phyloP scores from a whole-genome alignment of 2,888 invertebrate species.

The Callyntrura sp. region DNA sequence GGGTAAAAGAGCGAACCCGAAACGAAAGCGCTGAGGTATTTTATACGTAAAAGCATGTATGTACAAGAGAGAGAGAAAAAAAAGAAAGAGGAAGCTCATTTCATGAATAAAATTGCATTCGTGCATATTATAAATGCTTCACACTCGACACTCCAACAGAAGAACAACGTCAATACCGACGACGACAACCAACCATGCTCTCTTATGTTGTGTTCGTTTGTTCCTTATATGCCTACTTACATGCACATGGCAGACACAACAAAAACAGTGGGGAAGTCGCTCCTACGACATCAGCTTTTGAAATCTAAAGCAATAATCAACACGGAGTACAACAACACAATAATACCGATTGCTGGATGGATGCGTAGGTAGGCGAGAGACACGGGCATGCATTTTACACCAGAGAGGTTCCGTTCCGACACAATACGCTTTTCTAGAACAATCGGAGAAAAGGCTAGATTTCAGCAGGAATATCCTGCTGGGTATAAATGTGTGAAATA shows the following conservation, averaged over 20 bases:
- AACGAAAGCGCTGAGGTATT: neutral
- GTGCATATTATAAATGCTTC: slow-evolving; percentile 58
- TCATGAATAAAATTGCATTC: slow-evolving; percentile 67
- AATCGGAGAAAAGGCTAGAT: slow-evolving; percentile 49
- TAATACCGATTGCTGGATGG: neutral
- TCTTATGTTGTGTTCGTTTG: neutral
- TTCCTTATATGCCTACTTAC: slow-evolving; percentile 23
- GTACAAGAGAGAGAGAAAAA: neutral
- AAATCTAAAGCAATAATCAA: slow-evolving; percentile 56
- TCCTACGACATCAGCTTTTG: slow-evolving; percentile 40
- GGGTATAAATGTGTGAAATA: slow-evolving; percentile 72
- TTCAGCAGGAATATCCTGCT: slow-evolving; percentile 69
- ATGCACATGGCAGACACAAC: slow-evolving; percentile 19
- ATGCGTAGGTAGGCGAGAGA: neutral
- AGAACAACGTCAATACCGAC: slow-evolving; percentile 43
- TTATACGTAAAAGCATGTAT: neutral
- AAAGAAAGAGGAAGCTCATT: slow-evolving; percentile 41
- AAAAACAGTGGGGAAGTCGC: slow-evolving; percentile 45
- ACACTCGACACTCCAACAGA: neutral
- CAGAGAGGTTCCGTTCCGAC: no score
- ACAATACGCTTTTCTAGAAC: no score
- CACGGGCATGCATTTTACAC: neutral
- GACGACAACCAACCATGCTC: slow-evolving; percentile 27
- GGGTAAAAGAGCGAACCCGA: slow-evolving; percentile 51
- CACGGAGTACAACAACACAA: neutral